Conservation (phyloP, 2,888 invertebrate species). For the Apamea sordens region DNA sequence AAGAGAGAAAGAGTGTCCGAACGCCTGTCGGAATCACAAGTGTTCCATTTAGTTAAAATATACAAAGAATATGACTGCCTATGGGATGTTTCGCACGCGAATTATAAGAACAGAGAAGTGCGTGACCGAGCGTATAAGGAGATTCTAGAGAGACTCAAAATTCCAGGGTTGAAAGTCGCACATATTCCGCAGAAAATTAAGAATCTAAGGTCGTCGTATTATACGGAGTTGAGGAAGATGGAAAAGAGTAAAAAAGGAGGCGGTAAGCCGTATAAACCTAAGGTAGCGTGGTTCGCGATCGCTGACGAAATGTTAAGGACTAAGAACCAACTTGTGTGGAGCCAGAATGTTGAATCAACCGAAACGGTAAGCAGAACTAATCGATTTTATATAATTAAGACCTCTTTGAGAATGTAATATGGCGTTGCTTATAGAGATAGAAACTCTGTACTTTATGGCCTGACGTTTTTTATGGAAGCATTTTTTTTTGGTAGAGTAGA, state of each 20-base stretch:
- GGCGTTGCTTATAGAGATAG: background rate
- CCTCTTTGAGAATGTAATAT: background rate
- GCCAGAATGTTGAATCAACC: background rate
- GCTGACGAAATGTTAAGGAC: conserved; percentile 26
- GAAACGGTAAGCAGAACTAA: conserved; percentile 27
- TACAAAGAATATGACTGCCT: conserved; percentile 39
- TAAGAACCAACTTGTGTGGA: background rate
- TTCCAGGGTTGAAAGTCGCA: conserved; percentile 14
- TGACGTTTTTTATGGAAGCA: background rate
- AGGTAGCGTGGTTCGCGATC: conserved; percentile 35
- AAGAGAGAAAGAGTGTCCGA: conserved; percentile 20
- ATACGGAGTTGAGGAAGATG: conserved; percentile 36
- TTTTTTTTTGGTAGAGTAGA: background rate
- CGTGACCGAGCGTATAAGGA: conserved; percentile 30
- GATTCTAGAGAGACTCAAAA: conserved; percentile 23
- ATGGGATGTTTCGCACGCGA: conserved; percentile 19
- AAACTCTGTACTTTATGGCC: background rate
- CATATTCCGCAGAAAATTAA: conserved; percentile 50
- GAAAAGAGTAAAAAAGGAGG: conserved; percentile 27
- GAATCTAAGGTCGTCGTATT: conserved; percentile 43
- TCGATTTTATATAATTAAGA: background rate
- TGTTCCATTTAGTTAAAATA: conserved; percentile 18
- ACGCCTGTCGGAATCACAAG: conserved; percentile 36
- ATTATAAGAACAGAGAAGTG: conserved; percentile 29
- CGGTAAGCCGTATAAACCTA: conserved; percentile 29